phyloP scores from a whole-genome alignment of 2,113 vertebrate genomes.

The Antennarius striatus region DNA sequence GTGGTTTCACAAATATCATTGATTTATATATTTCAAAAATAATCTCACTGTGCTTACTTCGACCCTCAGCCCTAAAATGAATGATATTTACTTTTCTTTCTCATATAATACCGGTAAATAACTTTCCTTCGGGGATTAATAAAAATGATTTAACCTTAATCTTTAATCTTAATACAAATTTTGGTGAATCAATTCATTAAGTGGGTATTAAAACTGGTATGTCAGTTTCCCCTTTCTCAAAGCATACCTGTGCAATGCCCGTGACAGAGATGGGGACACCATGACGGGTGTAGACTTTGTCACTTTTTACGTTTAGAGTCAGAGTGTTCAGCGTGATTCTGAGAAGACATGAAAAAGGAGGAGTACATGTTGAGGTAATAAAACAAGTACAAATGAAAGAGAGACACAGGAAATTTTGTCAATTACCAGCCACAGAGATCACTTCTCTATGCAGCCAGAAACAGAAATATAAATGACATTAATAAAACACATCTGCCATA shows the following conservation, averaged over 20 bases:
- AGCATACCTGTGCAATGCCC: constrained; percentile 90
- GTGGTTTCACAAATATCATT: background rate
- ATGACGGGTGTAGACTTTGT: constrained; percentile 94
- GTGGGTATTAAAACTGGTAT: background rate
- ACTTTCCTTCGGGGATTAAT: too few species aligned
- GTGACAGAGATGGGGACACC: constrained; percentile 95
- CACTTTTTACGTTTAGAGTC: constrained; percentile 94
- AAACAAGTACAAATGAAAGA: background rate
- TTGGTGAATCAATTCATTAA: background rate
- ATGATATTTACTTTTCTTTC: too few species aligned
- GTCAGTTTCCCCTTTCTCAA: background rate
- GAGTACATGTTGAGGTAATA: background rate
- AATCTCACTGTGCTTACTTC: too few species aligned
- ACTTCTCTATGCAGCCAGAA: background rate
- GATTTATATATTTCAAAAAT: too few species aligned
- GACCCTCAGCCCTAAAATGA: too few species aligned
- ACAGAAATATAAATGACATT: background rate
- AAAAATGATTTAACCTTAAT: too few species aligned
- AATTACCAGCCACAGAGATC: background rate
- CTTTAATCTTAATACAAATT: too few species aligned
- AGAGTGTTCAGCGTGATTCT: constrained; percentile 93
- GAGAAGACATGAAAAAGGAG: constrained; percentile 11
- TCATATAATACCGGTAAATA: too few species aligned
- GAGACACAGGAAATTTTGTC: background rate
- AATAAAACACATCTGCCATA: background rate